Percentiles rank a stretch among this genome's conserved stretches.
Conservation (phyloP, 2,797 vertebrate species). For the Dryobates pubescens region DNA sequence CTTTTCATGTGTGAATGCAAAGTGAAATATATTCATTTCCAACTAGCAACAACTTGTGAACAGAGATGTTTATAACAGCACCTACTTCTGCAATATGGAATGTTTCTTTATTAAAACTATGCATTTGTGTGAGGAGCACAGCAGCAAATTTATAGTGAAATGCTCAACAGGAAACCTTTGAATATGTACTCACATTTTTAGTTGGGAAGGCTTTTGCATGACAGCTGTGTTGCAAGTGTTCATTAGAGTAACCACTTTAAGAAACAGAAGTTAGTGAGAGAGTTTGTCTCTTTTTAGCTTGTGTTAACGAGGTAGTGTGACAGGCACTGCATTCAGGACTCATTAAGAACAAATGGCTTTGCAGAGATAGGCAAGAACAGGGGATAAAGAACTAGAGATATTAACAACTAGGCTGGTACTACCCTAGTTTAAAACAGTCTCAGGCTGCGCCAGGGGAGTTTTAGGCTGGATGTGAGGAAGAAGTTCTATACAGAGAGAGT, state of each 20-base stretch:
- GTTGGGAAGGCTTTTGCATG: not conserved
- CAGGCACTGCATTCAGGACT: not conserved
- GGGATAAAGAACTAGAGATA: not conserved
- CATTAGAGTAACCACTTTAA: not conserved
- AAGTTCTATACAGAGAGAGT: too few species aligned
- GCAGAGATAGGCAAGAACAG: not conserved
- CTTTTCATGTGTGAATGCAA: not conserved
- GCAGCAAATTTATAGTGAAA: not conserved
- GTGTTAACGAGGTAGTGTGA: not conserved
- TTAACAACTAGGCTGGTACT: not conserved
- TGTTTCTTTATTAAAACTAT: not conserved
- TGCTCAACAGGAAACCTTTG: not conserved
- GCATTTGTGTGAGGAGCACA: not conserved
- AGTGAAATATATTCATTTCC: accelerated
- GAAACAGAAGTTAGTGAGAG: not conserved
- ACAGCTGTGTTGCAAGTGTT: not conserved
- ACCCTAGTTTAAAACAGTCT: not conserved
- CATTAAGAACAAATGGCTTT: not conserved
- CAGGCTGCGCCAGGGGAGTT: too few species aligned
- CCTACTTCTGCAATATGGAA: not conserved
- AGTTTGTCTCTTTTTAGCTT: too few species aligned
- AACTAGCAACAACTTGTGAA: not conserved
- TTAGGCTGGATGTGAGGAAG: too few species aligned
- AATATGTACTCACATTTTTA: not conserved
- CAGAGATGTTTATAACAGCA: not conserved